Conservation (phyloP, 2,888 invertebrate species). For the Drosophila nr. fundita region DNA sequence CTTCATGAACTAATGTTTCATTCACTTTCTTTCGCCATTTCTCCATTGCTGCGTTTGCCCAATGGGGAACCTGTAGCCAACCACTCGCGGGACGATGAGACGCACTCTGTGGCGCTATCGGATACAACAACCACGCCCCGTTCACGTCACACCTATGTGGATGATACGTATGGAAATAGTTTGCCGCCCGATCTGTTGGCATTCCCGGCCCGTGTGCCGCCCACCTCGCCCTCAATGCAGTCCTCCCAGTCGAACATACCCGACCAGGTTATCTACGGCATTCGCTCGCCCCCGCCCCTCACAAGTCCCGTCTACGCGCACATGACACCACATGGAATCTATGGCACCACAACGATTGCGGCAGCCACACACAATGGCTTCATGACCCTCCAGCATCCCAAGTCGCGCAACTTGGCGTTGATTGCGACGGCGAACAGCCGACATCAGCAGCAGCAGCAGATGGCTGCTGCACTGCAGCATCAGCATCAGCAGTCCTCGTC, state of each 20-base stretch:
- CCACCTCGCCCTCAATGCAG: slow-evolving; percentile 90
- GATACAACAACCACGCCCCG: slow-evolving; percentile 86
- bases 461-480: slow-evolving; percentile 72
- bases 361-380: slow-evolving; percentile 87
- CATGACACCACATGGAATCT: slow-evolving; percentile 85
- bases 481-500: slow-evolving; percentile 81
- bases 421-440: slow-evolving; percentile 82
- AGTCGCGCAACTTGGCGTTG: slow-evolving; percentile 84
- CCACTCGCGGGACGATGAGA: slow-evolving; percentile 87
- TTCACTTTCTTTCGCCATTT: background rate
- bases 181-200: slow-evolving; percentile 93
- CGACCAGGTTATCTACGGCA: slow-evolving; percentile 84
- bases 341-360: slow-evolving; percentile 87
- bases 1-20: background rate
- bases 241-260: slow-evolving; percentile 91
- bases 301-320: slow-evolving; percentile 88
- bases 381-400: slow-evolving; percentile 92
- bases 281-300: slow-evolving; percentile 83
- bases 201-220: slow-evolving; percentile 90
- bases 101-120: slow-evolving; percentile 89
- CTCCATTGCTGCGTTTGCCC: slow-evolving; percentile 7
- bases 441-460: slow-evolving; percentile 85
- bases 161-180: slow-evolving; percentile 86
- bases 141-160: slow-evolving; percentile 85
- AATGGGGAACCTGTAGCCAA: slow-evolving; percentile 84